These are phyloP conservation scores for Grammomys surdaster DNA, from an alignment of 2,113 vertebrate genomes.

Conservation along the genomic window DNA sequence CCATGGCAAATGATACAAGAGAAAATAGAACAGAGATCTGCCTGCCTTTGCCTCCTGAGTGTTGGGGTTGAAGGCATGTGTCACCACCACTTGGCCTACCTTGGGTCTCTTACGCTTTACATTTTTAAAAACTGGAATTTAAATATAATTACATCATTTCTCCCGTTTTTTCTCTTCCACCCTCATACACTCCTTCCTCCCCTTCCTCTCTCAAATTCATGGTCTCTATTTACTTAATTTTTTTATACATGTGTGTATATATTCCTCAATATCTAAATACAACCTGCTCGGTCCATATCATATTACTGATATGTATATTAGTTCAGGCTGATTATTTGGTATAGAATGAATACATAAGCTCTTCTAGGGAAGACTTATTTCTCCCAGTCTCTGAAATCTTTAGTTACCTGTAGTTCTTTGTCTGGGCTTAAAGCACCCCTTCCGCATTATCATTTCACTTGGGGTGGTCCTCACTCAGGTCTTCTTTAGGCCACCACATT, in stretches of 20 bases:
- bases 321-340: neutral
- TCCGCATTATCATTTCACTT: neutral
- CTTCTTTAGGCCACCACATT: neutral
- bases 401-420: neutral
- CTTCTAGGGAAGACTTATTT: neutral
- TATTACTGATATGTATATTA: neutral
- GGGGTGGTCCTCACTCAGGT: neutral
- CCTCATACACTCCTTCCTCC: neutral
- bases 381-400: neutral
- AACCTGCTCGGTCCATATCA: neutral
- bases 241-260: neutral
- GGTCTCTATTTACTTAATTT: neutral
- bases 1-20: neutral
- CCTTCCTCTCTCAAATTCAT: neutral
- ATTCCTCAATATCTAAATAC: neutral
- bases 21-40: neutral
- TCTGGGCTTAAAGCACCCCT: neutral
- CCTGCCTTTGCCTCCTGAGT: no score
- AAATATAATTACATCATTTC: neutral
- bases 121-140: neutral
- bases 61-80: no score
- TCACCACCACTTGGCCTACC: neutral
- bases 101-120: neutral
- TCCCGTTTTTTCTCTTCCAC: neutral
- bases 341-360: neutral